Base-by-base conservation (phyloP, 1,140 invertebrate species). In the Metaphire vulgaris region DNA sequence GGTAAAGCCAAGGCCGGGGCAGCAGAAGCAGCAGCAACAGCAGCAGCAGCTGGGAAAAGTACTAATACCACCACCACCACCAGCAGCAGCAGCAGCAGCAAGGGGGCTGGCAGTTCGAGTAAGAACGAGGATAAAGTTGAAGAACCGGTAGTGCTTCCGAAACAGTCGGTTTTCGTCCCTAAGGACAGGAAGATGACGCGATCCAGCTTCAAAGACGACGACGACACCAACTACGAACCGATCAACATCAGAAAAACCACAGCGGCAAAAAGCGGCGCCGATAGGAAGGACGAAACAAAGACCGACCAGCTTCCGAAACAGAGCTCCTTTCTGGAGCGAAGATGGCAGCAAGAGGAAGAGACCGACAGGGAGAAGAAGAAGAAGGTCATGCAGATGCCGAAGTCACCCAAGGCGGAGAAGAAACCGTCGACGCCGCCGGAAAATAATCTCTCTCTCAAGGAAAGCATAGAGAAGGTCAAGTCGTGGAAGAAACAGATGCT, bases 391-490 rank as follows among this genome's bases (percentile, higher is more conserved):
- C 41, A 56, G 41, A n/a, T n/a, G n/a, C n/a, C n/a, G n/a, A n/a
- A n/a, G n/a, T n/a, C n/a, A n/a, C n/a, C n/a, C n/a, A 56, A 56
- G 21, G 6, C 6, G 41, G 6, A 56, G 41, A 56, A 56, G 41
- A 21, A 56, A 12, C 6, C 6, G 41, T 56, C 41, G 41, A 21
- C 41, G 41, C 41, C 41, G 6, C 6, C 21, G 41, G 41, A 56
- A 6, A n/a, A n/a, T n/a, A n/a, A n/a, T 71, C 30, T 73, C 6
- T 26, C 72, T 14, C 41, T 73, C 32, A 34, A 73, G 72, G 72
- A 73, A 73, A 73, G 72, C 26, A 34, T 73, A 21, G 72, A 73
- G 28, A 73, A 73, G 28, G 72, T 73, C 16, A 73, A 30, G 72
- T 34, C 32, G 28, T 73, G 72, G 72, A 73, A 73, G 28, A 73